Evolutionary conservation across 2,797 vertebrate species (phyloP).

Genomic region (Oreortyx pictus): DNA sequence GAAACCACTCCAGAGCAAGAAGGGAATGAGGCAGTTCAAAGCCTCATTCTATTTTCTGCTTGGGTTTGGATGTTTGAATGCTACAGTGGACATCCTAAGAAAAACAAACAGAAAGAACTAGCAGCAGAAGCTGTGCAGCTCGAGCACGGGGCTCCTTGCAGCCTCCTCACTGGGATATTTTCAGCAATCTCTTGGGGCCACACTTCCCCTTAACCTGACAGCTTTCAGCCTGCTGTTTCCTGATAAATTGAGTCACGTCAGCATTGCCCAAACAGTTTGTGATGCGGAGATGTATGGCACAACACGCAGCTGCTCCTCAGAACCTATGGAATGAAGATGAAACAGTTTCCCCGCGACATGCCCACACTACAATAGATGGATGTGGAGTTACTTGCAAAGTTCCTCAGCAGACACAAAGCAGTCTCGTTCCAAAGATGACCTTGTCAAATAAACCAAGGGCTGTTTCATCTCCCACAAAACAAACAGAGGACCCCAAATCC

Average conservation of each 20-base stretch:
- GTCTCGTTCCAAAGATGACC: background rate
- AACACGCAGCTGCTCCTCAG: background rate
- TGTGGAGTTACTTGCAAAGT: accelerated
- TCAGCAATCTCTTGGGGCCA: constrained; percentile 31
- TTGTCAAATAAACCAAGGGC: constrained; percentile 3
- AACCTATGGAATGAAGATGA: background rate
- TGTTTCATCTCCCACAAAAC: constrained; percentile 17
- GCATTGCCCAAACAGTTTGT: background rate
- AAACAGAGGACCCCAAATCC: background rate
- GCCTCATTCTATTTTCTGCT: background rate
- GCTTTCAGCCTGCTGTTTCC: constrained; percentile 29
- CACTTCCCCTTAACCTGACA: constrained; percentile 30
- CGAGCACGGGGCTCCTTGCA: background rate
- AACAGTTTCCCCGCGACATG: background rate
- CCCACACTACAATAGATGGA: background rate
- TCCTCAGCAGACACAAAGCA: background rate
- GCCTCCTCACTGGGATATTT: constrained; percentile 38
- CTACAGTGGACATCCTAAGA: background rate
- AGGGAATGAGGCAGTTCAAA: background rate
- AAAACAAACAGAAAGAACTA: background rate
- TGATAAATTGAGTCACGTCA: background rate
- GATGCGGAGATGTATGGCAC: background rate
- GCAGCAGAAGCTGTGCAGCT: background rate
- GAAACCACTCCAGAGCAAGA: background rate
- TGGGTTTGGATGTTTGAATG: background rate